Conservation (phyloP, 2,888 invertebrate genomes). For the Cotesia congregata region DNA sequence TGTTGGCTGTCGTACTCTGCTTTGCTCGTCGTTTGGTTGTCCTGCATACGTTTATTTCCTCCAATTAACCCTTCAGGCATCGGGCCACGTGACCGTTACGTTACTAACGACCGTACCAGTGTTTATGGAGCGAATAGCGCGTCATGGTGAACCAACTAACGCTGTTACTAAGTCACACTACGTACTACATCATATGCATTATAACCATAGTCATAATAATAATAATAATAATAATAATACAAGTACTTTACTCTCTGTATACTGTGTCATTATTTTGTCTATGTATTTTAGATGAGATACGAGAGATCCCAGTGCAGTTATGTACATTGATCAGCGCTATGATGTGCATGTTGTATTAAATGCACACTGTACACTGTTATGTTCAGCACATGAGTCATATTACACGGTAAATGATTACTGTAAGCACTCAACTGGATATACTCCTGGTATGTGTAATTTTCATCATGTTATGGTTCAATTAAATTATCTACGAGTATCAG, state of each 20-base stretch:
- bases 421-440: background rate
- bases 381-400: background rate
- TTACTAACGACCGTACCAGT: conserved; percentile 62
- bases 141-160: conserved; percentile 33
- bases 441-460: background rate
- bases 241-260: conserved; percentile 11
- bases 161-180: conserved; percentile 15
- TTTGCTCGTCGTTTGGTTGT: conserved; percentile 35
- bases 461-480: background rate
- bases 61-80: conserved; percentile 68
- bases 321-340: background rate
- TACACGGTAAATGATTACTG: background rate
- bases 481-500: background rate
- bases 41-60: conserved; percentile 60
- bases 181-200: background rate
- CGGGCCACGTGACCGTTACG: conserved; percentile 61
- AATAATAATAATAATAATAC: background rate
- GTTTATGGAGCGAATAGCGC: conserved; percentile 55
- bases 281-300: background rate
- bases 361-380: background rate
- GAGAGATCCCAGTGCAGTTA: background rate
- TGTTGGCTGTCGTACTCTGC: conserved; percentile 14
- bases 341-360: background rate
- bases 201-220: background rate
- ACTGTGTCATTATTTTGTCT: background rate